These are phyloP conservation scores for Coluber constrictor DNA, from an alignment of 2,797 vertebrate genomes.

Conservation along the genomic window DNA sequence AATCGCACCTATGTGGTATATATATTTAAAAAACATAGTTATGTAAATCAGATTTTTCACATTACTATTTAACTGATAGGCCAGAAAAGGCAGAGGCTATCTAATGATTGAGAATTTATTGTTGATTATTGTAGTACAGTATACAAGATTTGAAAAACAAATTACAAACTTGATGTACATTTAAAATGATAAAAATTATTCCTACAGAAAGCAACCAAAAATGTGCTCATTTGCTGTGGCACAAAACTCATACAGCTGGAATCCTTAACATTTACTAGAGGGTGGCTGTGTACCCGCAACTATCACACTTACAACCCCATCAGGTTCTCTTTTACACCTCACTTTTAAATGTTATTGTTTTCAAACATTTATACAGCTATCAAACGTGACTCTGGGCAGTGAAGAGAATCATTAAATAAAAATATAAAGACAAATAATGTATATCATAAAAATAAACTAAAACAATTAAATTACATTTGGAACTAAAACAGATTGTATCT, in stretches of 20 bases:
- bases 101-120: neutral
- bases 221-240: neutral
- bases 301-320: neutral
- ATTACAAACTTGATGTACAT: neutral
- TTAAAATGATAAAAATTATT: neutral
- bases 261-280: neutral
- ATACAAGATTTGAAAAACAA: neutral
- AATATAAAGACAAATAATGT: neutral
- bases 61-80: neutral
- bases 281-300: neutral
- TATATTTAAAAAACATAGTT: neutral
- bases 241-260: accelerated
- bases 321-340: neutral
- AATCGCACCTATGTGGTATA: constrained; percentile 81
- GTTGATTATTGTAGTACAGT: neutral
- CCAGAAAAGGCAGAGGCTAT: neutral
- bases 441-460: neutral
- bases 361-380: neutral
- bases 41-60: neutral
- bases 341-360: neutral
- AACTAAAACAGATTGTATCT: neutral
- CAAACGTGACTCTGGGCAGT: neutral
- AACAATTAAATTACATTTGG: neutral
- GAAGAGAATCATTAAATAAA: neutral
- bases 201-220: neutral